Evolutionary conservation across 2,888 invertebrate genomes (phyloP).

Genomic region (Beris chalybata): DNA sequence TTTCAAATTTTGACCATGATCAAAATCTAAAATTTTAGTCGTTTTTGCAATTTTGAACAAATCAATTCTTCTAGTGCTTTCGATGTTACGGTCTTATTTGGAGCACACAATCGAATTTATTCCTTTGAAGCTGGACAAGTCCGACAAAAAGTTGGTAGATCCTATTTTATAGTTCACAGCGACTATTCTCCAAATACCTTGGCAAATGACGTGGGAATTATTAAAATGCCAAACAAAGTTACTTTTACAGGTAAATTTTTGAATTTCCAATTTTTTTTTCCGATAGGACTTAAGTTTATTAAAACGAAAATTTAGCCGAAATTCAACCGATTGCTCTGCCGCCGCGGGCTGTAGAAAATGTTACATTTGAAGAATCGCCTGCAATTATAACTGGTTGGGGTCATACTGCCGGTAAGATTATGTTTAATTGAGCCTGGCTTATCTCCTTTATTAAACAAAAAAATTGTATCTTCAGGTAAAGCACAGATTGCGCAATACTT

Average conservation of each 20-base stretch:
- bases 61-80: constrained; percentile 7
- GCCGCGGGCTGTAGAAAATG: constrained; percentile 46
- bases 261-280: too few relatives aligned
- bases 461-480: constrained; percentile 46
- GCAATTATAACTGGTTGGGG: constrained; percentile 47
- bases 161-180: constrained; percentile 26
- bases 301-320: constrained; percentile 49
- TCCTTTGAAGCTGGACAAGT: constrained; percentile 18
- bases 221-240: constrained; percentile 49
- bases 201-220: constrained; percentile 36
- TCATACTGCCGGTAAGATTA: constrained; percentile 37
- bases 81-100: constrained; percentile 47
- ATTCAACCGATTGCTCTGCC: constrained; percentile 55
- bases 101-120: constrained; percentile 51
- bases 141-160: neutral
- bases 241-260: constrained; percentile 48
- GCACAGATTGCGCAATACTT: constrained; percentile 41
- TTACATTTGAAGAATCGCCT: constrained; percentile 42
- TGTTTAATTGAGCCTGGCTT: too few relatives aligned
- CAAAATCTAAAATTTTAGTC: too few relatives aligned
- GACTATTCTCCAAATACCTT: neutral
- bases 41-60: too few relatives aligned
- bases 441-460: too few relatives aligned
- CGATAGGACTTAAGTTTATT: too few relatives aligned
- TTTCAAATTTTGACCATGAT: too few relatives aligned